Evolutionary conservation across 2,888 invertebrate genomes (phyloP), one percentile per base, ranked within the genome.

Genomic region (Tethea ocularis): DNA sequence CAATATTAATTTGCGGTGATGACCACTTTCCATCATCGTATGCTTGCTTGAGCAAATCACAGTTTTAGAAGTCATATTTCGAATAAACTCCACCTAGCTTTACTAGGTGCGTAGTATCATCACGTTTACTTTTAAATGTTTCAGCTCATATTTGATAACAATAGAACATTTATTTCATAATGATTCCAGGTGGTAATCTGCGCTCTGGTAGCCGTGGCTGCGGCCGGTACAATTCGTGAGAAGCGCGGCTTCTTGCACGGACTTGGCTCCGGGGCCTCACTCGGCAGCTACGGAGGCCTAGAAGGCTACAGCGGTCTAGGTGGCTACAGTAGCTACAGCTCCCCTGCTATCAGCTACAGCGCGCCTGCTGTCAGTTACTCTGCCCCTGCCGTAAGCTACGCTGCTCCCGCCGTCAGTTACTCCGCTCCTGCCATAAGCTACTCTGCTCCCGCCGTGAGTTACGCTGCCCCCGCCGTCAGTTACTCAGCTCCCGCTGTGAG

Each of bases 221-320:
- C 75, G 6, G 76, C 78, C 0, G 78, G 72, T 22, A 72, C 69
- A 57, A 15, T 33, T 1, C 75, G 78, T 24, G 78, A 77, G 66
- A 78, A 77, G 61, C 78, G 79, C 52, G 76, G 78, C 57, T 75
- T 58, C 70, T 68, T 76, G 24, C 60, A 63, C 55, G 64, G 63
- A 56, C 57, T 62, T 57, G 63, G 63, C 52, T 60, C 62, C 24
- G 63, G 61, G 17, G 57, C 60, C 57, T 61, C 61, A 58, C 56
- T 64, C 54, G 65, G 64, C 55, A 58, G 63, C 57, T 66, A 66
- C 20, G 60, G 63, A 26, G 33, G 33, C 17, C 57, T 46, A 4
- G 41, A 17, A 15, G 41, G 41, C n/a, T 17, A n/a, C 7, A 41
- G 41, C 7, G 41, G 38, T 17, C 1, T 41, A 5, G 38, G 41